These are phyloP conservation scores for Trissolcus basalis DNA, from an alignment of 1,140 invertebrate genomes.

Conservation along the genomic window DNA sequence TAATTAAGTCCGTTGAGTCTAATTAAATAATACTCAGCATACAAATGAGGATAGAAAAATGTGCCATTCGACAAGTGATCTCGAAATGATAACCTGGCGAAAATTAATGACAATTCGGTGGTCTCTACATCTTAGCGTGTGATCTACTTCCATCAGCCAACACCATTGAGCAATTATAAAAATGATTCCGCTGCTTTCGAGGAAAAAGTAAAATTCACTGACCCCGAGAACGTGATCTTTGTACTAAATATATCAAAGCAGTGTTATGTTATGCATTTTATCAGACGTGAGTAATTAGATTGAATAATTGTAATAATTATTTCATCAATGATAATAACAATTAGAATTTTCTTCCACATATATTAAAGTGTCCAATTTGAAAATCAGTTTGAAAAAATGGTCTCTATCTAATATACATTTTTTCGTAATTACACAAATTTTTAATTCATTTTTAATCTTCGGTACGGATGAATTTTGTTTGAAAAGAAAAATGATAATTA, in stretches of 20 bases:
- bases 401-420: too few species aligned
- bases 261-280: conserved; percentile 29
- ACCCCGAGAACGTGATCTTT: conserved; percentile 43
- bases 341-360: not conserved
- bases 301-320: not conserved
- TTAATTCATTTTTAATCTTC: too few species aligned
- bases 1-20: not conserved
- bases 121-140: conserved; percentile 5
- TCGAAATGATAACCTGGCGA: conserved; percentile 4
- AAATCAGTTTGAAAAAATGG: too few species aligned
- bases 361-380: too few species aligned
- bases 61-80: too few species aligned
- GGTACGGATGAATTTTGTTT: not conserved
- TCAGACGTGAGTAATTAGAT: not conserved
- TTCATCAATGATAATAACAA: conserved; percentile 18
- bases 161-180: conserved; percentile 33
- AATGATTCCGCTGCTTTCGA: conserved; percentile 15
- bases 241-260: conserved; percentile 34
- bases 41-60: not conserved
- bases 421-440: too few species aligned
- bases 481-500: not conserved
- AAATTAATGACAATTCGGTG: conserved; percentile 18
- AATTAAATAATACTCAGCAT: not conserved
- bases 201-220: conserved; percentile 41
- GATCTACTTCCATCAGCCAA: conserved; percentile 27